Evolutionary conservation across 2,113 vertebrate species (phyloP), one percentile per base, ranked within the genome.

Genomic region (Neopipo cinnamomea): DNA sequence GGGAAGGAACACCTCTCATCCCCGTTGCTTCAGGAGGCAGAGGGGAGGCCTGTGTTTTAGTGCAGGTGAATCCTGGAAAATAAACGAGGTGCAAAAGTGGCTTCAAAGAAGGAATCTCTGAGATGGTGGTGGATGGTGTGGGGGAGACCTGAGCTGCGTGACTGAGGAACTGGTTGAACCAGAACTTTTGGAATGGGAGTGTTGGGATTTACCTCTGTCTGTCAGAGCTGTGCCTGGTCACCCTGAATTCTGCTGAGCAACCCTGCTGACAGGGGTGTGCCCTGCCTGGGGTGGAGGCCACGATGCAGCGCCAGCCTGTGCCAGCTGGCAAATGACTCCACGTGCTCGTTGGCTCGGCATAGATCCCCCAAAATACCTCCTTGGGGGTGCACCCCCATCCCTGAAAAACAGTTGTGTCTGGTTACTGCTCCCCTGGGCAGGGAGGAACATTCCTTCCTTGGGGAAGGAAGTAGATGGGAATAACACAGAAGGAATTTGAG

Each of bases 231-330:
- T 73, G 63, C 28, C 46, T 37, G 86, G 30, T 74, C 61, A 9
- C 39, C 24, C 72, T 81, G 75, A 20, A n/a, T 84, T 86, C 68
- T 94, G 93, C 96, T 91, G 95, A 94, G 88, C 89, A 73, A 37
- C 81, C 47, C 77, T 82, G 89, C 72, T 56, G 94, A 12, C 3
- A 9, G 31, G 63, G 17, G 52, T 18, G 59, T 52, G 75, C 17
- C 55, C 50, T 61, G 91, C 70, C 58, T 16, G 8, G 35, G 71
- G 5, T 28, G 58, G 70, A 71, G 65, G 25, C 33, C 13, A 20
- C 37, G 22, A 18, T 18, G 70, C 77, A 49, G 80, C 63, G 1
- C 18, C 22, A 63, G 13, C 8, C 13, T 14, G 8, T 75, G 84
- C 91, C 87, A 46, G 67, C 12, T 70, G 61, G 25, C 88, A 66